Percentiles rank a stretch among this genome's conserved stretches.
phyloP scores from a whole-genome alignment of 2,888 invertebrate species.

The Adelognathus sp. region DNA sequence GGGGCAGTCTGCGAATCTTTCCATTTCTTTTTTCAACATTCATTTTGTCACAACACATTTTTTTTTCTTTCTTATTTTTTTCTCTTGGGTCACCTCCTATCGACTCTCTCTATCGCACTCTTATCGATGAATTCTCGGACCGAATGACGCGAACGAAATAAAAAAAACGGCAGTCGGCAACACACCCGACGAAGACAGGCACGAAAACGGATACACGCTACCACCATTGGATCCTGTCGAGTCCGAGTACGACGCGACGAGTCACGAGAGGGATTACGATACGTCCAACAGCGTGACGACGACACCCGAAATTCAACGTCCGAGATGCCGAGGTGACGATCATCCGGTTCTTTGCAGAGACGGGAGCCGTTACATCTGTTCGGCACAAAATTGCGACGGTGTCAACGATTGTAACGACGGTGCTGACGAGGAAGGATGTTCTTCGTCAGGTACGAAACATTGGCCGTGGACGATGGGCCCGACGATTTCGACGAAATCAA shows the following conservation, averaged over 20 bases:
- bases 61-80: constrained; percentile 25
- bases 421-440: constrained; percentile 87
- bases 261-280: background rate
- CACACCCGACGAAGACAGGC: background rate
- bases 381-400: constrained; percentile 85
- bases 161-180: background rate
- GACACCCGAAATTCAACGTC: background rate
- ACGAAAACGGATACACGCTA: background rate
- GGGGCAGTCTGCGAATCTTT: background rate
- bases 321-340: constrained; percentile 82
- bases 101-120: constrained; percentile 6
- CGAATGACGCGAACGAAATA: constrained; percentile 16
- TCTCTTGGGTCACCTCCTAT: constrained; percentile 5
- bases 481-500: background rate
- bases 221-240: background rate
- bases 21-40: background rate
- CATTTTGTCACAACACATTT: background rate
- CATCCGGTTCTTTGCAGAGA: constrained; percentile 81
- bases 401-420: constrained; percentile 85
- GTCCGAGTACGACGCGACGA: background rate
- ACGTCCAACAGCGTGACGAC: background rate
- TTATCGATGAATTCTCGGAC: constrained; percentile 5
- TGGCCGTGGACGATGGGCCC: background rate
- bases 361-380: constrained; percentile 83
- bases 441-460: constrained; percentile 63